These are phyloP conservation scores for Arothron firmamentum DNA, from an alignment of 2,113 vertebrate genomes.

Conservation along the genomic window DNA sequence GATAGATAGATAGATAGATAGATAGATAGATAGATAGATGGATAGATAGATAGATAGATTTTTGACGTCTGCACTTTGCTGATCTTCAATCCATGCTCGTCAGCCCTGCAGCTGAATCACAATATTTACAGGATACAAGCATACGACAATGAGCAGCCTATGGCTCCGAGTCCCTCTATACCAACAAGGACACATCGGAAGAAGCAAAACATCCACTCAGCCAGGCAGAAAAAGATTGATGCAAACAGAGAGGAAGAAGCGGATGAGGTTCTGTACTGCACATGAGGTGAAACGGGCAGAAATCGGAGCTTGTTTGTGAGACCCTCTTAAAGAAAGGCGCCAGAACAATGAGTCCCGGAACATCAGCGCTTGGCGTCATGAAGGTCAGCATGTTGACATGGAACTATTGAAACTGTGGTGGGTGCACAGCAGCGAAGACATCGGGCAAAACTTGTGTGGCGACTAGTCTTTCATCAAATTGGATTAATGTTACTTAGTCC, in stretches of 20 bases:
- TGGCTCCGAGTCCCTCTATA: slow-evolving; percentile 1
- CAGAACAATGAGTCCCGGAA: slow-evolving; percentile 47
- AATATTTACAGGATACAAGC: too few species aligned
- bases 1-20: too few species aligned
- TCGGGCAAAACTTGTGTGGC: slow-evolving; percentile 51
- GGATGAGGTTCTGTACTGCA: slow-evolving; percentile 24
- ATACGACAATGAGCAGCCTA: too few species aligned
- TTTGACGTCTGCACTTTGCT: too few species aligned
- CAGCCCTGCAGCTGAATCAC: too few species aligned
- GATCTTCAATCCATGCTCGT: too few species aligned
- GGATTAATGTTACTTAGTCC: slow-evolving; percentile 54
- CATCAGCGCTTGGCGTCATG: slow-evolving; percentile 36
- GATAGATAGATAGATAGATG: too few species aligned
- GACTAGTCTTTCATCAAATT: slow-evolving; percentile 65
- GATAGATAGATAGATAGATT: too few species aligned
- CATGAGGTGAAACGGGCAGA: slow-evolving; percentile 37
- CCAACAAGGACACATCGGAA: slow-evolving; percentile 20
- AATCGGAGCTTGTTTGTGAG: slow-evolving; percentile 29
- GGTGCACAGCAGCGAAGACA: slow-evolving; percentile 44
- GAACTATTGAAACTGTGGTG: slow-evolving; percentile 52
- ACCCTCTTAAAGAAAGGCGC: slow-evolving; percentile 45
- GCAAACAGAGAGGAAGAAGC: slow-evolving; percentile 1
- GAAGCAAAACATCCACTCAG: slow-evolving; percentile 4
- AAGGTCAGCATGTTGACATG: slow-evolving; percentile 54
- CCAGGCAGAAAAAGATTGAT: slow-evolving; percentile 6